Conservation (phyloP, 1,140 invertebrate species). For the Lepidotrigona ventralis region DNA sequence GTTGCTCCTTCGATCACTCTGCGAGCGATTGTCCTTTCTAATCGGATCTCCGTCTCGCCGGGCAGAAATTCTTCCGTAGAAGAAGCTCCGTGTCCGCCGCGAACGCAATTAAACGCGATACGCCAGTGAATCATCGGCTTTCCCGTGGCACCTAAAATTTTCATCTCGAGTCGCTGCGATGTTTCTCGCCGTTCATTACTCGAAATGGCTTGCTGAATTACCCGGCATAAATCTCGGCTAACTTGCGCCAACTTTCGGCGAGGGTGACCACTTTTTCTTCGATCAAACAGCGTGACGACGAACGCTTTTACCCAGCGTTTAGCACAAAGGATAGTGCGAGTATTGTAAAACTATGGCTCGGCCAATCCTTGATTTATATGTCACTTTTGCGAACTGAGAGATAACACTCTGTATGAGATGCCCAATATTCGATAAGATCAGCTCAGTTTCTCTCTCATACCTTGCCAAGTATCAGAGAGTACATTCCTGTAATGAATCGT, state of each 20-base stretch:
- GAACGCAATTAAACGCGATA: not conserved
- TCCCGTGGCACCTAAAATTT: conserved; percentile 39
- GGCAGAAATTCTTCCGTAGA: not conserved
- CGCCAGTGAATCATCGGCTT: conserved; percentile 28
- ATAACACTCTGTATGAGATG: no score
- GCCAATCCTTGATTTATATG: no score
- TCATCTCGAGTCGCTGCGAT: conserved; percentile 22
- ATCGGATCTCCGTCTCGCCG: not conserved
- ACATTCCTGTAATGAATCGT: no score
- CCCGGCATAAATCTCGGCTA: conserved; percentile 1
- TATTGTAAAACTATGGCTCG: no score
- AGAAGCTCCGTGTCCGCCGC: not conserved
- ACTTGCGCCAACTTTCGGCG: conserved; percentile 11
- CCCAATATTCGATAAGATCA: no score
- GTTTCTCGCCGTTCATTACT: conserved; percentile 19
- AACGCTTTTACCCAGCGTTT: not conserved
- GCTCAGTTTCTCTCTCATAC: no score
- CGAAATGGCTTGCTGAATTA: conserved; percentile 34
- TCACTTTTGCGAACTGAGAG: no score
- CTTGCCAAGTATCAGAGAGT: no score
- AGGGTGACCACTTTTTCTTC: not conserved
- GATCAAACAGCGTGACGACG: not conserved
- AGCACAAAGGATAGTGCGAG: no score
- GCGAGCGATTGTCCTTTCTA: not conserved
- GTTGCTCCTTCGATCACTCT: not conserved